A percentile compares a stretch with the other conserved stretches of the same genome.
Evolutionary conservation across 2,888 invertebrate species (phyloP).

Genomic region (Bedellia somnulentella): DNA sequence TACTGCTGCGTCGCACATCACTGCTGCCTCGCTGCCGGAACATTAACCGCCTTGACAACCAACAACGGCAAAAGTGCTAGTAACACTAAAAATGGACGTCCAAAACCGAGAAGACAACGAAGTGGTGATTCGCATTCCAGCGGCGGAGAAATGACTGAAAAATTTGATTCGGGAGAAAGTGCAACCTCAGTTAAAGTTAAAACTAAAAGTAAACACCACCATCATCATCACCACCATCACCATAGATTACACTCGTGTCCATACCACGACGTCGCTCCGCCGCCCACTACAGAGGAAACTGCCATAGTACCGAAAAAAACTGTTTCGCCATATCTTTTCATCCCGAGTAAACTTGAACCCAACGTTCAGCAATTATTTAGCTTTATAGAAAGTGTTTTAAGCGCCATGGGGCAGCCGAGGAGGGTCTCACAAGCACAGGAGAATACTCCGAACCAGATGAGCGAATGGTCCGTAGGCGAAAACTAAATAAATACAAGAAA

Average conservation of each 20-base stretch:
- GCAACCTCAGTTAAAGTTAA: conserved; percentile 25
- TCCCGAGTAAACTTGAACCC: conserved; percentile 66
- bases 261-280: conserved; percentile 36
- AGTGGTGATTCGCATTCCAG: conserved; percentile 53
- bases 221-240: conserved; percentile 40
- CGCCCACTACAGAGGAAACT: conserved; percentile 26
- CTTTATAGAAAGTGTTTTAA: conserved; percentile 78
- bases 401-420: conserved; percentile 77
- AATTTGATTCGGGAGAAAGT: conserved; percentile 26
- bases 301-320: conserved; percentile 39
- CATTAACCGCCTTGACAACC: conserved; percentile 33
- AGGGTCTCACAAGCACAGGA: conserved; percentile 71
- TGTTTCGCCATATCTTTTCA: conserved; percentile 53
- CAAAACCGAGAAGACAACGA: conserved; percentile 37
- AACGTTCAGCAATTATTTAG: conserved; percentile 81
- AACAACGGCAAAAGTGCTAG: too few species aligned
- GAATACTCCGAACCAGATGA: conserved; percentile 76
- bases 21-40: conserved; percentile 47
- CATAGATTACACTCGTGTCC: conserved; percentile 49
- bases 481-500: conserved; percentile 63
- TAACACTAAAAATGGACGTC: too few species aligned
- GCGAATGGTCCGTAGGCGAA: conserved; percentile 63
- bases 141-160: conserved; percentile 45
- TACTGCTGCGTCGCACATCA: conserved; percentile 56
- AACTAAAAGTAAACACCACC: conserved; percentile 36